Evolutionary conservation across 2,797 vertebrate genomes (phyloP), one percentile per base, ranked within the genome.

Genomic region (Phataginus tetradactyla): DNA sequence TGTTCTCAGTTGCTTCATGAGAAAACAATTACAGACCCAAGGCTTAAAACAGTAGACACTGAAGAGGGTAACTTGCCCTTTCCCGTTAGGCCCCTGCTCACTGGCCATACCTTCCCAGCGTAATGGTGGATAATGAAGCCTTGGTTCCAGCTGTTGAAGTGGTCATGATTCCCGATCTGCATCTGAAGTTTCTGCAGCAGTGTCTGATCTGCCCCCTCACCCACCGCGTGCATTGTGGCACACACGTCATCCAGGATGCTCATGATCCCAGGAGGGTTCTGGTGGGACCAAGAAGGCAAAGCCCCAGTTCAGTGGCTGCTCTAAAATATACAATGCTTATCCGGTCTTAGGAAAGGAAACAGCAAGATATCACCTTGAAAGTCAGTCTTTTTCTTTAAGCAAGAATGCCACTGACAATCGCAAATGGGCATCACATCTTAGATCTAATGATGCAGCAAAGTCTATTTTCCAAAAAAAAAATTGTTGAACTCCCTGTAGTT

Each of bases 81-180:
- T 51, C 37, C 57, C 14, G 2, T 5, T 34, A 78, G 11, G 5
- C 39, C 32, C 0, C 3, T 4, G 7, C 84, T 23, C 94, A 13
- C 27, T 2, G 23, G 66, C 0, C 0, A 55, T 97, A 99, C 99
- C 99, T 99, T 99, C 83, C 99, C 99, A 27, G 99, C 99, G 0
- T 99, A 99, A 98, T 99, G 99, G 98, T 99, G 99, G 81, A 99
- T 99, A 96, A 99, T 99, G 98, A 99, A 99, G 86, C 99, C 99
- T 96, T 99, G 99, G 98, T 99, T 99, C 99, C 99, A 99, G 99
- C 99, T 99, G 99, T 99, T 99, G 98, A 99, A 99, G 98, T 99
- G 99, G 72, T 99, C 99, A 0, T 99, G 99, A 37, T 98, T 99
- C 97, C 99, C 99, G 96, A 99, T 99, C 98, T 99, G 99, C 98